Conservation (phyloP, 1,140 invertebrate species). For the Forficula auricularia region DNA sequence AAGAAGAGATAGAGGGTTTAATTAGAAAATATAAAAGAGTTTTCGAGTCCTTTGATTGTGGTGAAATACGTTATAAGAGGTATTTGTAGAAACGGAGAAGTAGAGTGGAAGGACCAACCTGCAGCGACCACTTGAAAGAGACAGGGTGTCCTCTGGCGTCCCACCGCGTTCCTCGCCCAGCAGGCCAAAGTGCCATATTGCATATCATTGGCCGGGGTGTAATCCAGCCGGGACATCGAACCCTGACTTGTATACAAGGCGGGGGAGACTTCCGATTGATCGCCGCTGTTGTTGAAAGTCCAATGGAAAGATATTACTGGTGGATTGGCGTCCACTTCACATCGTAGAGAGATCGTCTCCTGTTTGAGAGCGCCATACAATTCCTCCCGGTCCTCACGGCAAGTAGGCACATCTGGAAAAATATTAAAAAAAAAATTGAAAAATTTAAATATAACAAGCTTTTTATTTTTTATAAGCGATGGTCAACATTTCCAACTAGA, state of each 20-base stretch:
- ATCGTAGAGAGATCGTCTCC: conserved; percentile 62
- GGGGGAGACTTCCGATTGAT: conserved; percentile 54
- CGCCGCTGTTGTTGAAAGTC: conserved; percentile 76
- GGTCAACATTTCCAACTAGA: no score
- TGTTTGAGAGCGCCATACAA: conserved; percentile 67
- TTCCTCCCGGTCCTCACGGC: conserved; percentile 50
- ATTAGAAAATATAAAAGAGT: no score
- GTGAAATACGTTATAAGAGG: no score
- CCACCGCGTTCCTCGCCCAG: conserved; percentile 64
- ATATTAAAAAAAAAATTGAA: no score
- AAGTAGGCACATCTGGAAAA: conserved; percentile 58
- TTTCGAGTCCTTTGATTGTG: no score
- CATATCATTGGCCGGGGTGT: conserved; percentile 65
- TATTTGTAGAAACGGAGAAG: no score
- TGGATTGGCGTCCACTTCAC: conserved; percentile 72
- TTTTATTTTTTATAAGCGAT: no score
- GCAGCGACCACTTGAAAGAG: conserved; percentile 64
- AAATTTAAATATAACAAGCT: no score
- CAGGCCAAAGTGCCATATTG: conserved; percentile 77
- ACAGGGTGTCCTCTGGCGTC: conserved; percentile 65
- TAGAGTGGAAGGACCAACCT: no score
- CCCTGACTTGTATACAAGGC: conserved; percentile 40
- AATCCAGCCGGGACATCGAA: conserved; percentile 60
- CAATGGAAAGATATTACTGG: conserved; percentile 61
- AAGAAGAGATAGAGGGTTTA: no score